Base-by-base conservation (phyloP, 2,797 vertebrate species). In the Rallus crepitans region DNA sequence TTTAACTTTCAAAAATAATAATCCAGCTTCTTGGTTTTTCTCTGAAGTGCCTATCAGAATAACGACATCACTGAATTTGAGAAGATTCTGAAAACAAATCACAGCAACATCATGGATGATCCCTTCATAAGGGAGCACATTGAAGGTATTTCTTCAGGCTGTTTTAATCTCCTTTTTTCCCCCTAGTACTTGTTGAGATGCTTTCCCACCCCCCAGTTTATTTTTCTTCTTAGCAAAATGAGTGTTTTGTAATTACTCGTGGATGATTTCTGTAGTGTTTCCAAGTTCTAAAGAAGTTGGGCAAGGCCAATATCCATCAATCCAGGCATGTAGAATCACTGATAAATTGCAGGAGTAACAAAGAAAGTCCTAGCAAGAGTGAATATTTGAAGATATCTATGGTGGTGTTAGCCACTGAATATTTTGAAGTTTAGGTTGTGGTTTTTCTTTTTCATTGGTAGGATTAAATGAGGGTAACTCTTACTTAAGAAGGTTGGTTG, bases 21-120 rank as follows among this genome's bases (percentile, higher is more conserved):
- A 87, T 77, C 63, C 24, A 21, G 23, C 59, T 55, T 82, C 68
- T 56, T 96, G 12, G 48, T 35, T 94, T 73, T 55, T 97, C 95
- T 78, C 87, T 47, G 66, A 95, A 99, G 99, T 99, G 99, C 99
- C 98, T 99, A 99, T 98, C 99, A 99, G 98, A 99, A 99, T 99
- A 99, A 99, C 87, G 99, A 99, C 98, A 99, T 99, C 98, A 99
- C 99, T 91, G 99, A 99, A 98, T 99, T 99, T 99, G 99, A 99
- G 98, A 99, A 99, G 98, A 99, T 99, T 98, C 98, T 99, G 97
- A 99, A 99, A 98, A 99, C 99, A 97, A 99, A 99, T 98, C 99
- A 99, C 98, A 99, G 99, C 98, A 99, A 99, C 99, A 99, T 99
- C 98, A 99, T 99, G 99, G 99, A 99, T 28, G 99, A 99, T 97